Conservation (phyloP, 92 coral and sea anemone genomes). For the Bergia sp. region DNA sequence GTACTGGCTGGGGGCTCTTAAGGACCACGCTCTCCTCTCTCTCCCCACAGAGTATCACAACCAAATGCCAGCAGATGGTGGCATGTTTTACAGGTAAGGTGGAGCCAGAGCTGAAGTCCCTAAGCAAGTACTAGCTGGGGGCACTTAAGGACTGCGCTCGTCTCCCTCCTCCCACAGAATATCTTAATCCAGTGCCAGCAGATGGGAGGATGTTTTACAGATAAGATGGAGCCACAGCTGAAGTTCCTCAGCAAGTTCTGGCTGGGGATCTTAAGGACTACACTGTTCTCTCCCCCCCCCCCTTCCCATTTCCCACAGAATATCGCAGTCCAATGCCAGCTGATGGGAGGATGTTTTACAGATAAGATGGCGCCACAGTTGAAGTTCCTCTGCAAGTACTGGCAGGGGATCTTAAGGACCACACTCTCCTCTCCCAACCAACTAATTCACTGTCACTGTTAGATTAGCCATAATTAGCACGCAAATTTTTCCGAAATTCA, state of each 20-base stretch:
- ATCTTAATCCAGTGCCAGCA: constrained; percentile 86
- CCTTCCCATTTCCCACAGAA: constrained; percentile 52
- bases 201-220: constrained; percentile 98
- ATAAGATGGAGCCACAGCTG: constrained; percentile 86
- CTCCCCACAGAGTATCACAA: constrained; percentile 90
- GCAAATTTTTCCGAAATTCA: too few relatives aligned
- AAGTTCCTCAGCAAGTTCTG: constrained; percentile 88
- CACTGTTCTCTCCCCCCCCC: constrained; percentile 67
- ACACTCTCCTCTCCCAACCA: constrained; percentile 71
- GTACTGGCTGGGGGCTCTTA: constrained; percentile 99
- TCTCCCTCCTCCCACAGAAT: constrained; percentile 71
- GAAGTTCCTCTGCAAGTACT: constrained; percentile 83
- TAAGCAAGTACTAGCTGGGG: constrained; percentile 96
- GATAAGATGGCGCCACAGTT: constrained; percentile 89
- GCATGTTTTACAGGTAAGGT: constrained; percentile 97
- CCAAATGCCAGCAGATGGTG: constrained; percentile 93
- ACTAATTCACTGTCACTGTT: background rate
- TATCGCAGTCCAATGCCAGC: constrained; percentile 87
- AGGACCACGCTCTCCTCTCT: constrained; percentile 92
- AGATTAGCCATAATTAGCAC: background rate
- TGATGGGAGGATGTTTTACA: constrained; percentile 96
- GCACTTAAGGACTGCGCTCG: constrained; percentile 92
- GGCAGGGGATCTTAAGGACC: constrained; percentile 99
- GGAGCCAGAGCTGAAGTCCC: constrained; percentile 82
- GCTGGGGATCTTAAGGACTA: constrained; percentile 98